Evolutionary conservation across 2,888 invertebrate genomes (phyloP).

Genomic region (Eudemis profundana): DNA sequence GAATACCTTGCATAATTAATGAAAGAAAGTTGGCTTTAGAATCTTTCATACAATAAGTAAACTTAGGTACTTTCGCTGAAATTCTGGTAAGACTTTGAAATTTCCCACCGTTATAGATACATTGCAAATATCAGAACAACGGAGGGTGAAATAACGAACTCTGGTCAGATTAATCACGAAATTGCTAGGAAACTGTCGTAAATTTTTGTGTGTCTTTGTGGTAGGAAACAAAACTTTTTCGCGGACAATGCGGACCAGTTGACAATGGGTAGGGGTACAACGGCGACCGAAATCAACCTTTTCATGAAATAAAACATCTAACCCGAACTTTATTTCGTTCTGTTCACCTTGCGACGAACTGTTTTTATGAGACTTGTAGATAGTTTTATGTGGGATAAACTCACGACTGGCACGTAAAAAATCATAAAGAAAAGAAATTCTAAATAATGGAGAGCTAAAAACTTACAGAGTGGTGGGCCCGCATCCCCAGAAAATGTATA

Average conservation of each 20-base stretch:
- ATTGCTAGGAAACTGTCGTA: slow-evolving; percentile 49
- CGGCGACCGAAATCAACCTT: slow-evolving; percentile 63
- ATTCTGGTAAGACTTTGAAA: slow-evolving; percentile 30
- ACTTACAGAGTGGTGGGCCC: too few relatives aligned
- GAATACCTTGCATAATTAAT: slow-evolving; percentile 38
- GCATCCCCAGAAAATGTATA: background rate
- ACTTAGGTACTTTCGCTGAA: slow-evolving; percentile 37
- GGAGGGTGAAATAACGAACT: slow-evolving; percentile 31
- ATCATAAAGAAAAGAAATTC: background rate
- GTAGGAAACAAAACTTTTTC: slow-evolving; percentile 55
- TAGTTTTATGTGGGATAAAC: background rate
- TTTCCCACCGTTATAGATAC: slow-evolving; percentile 35
- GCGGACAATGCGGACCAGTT: slow-evolving; percentile 60
- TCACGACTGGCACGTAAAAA: background rate
- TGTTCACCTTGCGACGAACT: slow-evolving; percentile 46
- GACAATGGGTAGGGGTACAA: slow-evolving; percentile 56
- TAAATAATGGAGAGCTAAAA: too few relatives aligned
- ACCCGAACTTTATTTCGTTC: slow-evolving; percentile 55
- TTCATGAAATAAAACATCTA: slow-evolving; percentile 63
- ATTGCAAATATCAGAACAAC: slow-evolving; percentile 39
- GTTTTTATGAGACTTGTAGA: slow-evolving; percentile 25
- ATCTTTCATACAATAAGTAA: slow-evolving; percentile 38
- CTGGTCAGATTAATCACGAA: slow-evolving; percentile 50
- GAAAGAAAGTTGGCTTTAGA: slow-evolving; percentile 39
- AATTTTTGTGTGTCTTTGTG: slow-evolving; percentile 51